These are phyloP conservation scores for Lamellibrachia luymesi DNA, from an alignment of 1,140 invertebrate species.

Conservation along the genomic window DNA sequence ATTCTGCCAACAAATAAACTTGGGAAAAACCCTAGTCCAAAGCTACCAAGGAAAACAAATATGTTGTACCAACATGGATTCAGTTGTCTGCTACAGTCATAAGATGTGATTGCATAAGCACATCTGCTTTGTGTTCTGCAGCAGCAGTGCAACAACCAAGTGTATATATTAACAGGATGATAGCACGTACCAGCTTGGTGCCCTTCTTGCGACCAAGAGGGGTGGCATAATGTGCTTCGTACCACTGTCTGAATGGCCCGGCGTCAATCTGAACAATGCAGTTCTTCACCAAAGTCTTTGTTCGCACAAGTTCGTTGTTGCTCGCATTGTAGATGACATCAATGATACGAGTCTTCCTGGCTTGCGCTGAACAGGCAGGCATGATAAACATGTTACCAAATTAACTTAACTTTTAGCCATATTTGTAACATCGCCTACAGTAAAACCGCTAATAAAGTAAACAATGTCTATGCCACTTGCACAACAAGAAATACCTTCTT, in stretches of 20 bases:
- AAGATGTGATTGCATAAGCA: no score
- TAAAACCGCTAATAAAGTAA: not conserved
- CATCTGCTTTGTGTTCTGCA: no score
- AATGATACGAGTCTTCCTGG: constrained; percentile 96
- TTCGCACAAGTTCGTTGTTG: constrained; percentile 95
- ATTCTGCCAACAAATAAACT: not conserved
- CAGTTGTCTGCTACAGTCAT: no score
- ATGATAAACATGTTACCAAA: not conserved
- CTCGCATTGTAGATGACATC: constrained; percentile 99
- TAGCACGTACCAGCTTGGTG: constrained; percentile 75
- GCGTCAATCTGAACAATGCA: constrained; percentile 97
- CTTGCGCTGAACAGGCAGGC: constrained; percentile 60
- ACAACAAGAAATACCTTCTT: not conserved
- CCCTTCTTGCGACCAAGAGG: constrained; percentile 95
- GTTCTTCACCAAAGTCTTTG: constrained; percentile 98
- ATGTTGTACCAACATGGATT: not conserved
- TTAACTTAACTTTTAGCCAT: no score
- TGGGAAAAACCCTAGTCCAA: no score
- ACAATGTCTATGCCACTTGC: not conserved
- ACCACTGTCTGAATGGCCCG: constrained; percentile 98
- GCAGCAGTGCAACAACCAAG: not conserved
- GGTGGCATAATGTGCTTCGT: constrained; percentile 92
- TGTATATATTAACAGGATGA: not conserved
- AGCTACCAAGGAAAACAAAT: not conserved
- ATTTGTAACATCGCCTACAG: not conserved